These are phyloP conservation scores for Phthorimaea operculella DNA, from an alignment of 1,140 invertebrate genomes.

Conservation along the genomic window DNA sequence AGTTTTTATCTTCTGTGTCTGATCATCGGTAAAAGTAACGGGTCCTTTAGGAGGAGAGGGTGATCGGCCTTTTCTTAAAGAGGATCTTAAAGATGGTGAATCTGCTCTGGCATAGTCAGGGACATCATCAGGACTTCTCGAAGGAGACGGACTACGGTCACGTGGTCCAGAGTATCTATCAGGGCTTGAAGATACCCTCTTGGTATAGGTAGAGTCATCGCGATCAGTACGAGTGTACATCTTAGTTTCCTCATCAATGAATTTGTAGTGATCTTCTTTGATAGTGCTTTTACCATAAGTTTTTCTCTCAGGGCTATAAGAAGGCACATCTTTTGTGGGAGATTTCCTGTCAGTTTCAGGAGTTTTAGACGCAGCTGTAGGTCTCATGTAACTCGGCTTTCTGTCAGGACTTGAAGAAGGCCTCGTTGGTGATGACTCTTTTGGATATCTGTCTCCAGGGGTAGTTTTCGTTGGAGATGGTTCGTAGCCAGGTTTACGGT, in stretches of 20 bases:
- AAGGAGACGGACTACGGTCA: slow-evolving; percentile 19
- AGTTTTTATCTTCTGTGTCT: slow-evolving; percentile 5
- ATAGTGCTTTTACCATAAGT: slow-evolving; percentile 18
- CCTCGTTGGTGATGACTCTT: slow-evolving; percentile 7
- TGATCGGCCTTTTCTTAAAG: slow-evolving; percentile 13
- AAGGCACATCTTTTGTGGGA: slow-evolving; percentile 9
- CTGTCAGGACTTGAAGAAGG: slow-evolving; percentile 21
- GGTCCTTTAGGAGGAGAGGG: slow-evolving; percentile 22
- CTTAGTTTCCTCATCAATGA: slow-evolving; percentile 56
- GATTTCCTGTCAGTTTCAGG: slow-evolving; percentile 8
- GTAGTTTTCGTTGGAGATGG: background rate
- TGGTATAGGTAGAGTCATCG: slow-evolving; percentile 10
- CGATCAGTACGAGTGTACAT: slow-evolving; percentile 29
- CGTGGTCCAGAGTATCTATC: background rate
- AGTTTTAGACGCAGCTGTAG: slow-evolving; percentile 29
- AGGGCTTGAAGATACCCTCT: background rate
- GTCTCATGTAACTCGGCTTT: slow-evolving; percentile 41
- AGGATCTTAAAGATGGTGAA: slow-evolving; percentile 7
- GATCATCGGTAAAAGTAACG: slow-evolving; percentile 15
- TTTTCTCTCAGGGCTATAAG: slow-evolving; percentile 19
- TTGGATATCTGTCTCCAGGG: background rate
- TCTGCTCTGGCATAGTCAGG: slow-evolving; percentile 11
- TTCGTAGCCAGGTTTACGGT: background rate
- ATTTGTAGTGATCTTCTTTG: slow-evolving; percentile 43
- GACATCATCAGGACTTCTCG: slow-evolving; percentile 14